These are phyloP conservation scores for Corapipo altera DNA, from an alignment of 2,113 vertebrate species.

Conservation along the genomic window DNA sequence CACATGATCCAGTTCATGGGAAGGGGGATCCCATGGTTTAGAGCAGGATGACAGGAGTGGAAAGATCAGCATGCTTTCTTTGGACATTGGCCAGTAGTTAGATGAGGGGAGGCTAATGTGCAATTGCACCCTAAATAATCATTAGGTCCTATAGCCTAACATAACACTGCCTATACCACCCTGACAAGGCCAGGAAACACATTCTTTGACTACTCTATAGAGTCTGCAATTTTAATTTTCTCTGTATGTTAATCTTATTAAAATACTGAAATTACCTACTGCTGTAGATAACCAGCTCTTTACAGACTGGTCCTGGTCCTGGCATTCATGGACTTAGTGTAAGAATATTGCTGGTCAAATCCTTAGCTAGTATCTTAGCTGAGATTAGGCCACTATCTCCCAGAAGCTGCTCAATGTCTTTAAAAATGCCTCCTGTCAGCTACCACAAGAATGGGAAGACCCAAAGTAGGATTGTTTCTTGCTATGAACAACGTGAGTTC, in stretches of 20 bases:
- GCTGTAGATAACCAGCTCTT: not conserved
- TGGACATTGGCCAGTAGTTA: not conserved
- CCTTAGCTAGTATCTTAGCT: not conserved
- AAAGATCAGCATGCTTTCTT: not conserved
- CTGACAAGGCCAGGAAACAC: not conserved
- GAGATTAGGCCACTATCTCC: not conserved
- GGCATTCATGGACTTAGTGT: not conserved
- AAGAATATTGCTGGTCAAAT: not conserved
- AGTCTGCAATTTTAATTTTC: not conserved
- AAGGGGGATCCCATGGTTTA: not conserved
- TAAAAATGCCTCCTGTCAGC: not conserved
- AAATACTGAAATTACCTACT: not conserved
- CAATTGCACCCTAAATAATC: not conserved
- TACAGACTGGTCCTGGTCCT: not conserved
- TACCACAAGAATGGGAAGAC: not conserved
- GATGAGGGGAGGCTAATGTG: not conserved
- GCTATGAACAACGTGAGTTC: not conserved
- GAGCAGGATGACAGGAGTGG: not conserved
- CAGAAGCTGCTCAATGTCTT: not conserved
- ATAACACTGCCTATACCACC: not conserved
- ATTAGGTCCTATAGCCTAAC: not conserved
- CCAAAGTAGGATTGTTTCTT: not conserved
- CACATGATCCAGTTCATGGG: rapidly evolving
- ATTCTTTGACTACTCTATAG: not conserved
- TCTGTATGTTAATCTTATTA: not conserved